These are phyloP conservation scores for Phthorimaea operculella DNA, from an alignment of 1,140 invertebrate genomes.

Conservation along the genomic window DNA sequence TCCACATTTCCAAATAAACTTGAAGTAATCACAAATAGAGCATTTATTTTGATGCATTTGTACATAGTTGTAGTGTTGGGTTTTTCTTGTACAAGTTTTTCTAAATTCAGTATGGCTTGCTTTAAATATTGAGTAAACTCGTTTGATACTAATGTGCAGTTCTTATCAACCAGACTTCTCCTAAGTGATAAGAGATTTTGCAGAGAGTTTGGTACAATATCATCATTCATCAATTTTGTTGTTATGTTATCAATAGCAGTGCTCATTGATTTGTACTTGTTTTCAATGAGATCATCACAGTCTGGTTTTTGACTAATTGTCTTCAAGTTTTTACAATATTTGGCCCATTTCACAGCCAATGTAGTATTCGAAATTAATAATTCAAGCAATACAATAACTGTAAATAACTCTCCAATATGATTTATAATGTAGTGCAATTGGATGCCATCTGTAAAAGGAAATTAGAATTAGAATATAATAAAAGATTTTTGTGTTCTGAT, in stretches of 20 bases:
- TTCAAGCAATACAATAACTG: slow-evolving; percentile 46
- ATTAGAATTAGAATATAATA: too few relatives aligned
- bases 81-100: slow-evolving; percentile 68
- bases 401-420: slow-evolving; percentile 58
- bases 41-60: slow-evolving; percentile 78
- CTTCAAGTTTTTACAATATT: slow-evolving; percentile 42
- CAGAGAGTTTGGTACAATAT: slow-evolving; percentile 65
- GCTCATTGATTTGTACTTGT: slow-evolving; percentile 35
- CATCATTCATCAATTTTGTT: slow-evolving; percentile 56
- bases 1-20: slow-evolving; percentile 83
- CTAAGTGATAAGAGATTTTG: slow-evolving; percentile 75
- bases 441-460: slow-evolving; percentile 47
- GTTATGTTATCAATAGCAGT: slow-evolving; percentile 45
- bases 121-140: slow-evolving; percentile 80
- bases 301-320: slow-evolving; percentile 21
- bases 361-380: slow-evolving; percentile 46
- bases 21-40: slow-evolving; percentile 77
- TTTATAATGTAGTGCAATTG: slow-evolving; percentile 58
- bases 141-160: slow-evolving; percentile 71
- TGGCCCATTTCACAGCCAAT: slow-evolving; percentile 45
- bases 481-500: too few relatives aligned
- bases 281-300: slow-evolving; percentile 30
- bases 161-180: slow-evolving; percentile 71
- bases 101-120: slow-evolving; percentile 73
- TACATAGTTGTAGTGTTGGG: slow-evolving; percentile 69